Conservation (phyloP, 2,888 invertebrate genomes). For the Himalopsyche kuldschensis region DNA sequence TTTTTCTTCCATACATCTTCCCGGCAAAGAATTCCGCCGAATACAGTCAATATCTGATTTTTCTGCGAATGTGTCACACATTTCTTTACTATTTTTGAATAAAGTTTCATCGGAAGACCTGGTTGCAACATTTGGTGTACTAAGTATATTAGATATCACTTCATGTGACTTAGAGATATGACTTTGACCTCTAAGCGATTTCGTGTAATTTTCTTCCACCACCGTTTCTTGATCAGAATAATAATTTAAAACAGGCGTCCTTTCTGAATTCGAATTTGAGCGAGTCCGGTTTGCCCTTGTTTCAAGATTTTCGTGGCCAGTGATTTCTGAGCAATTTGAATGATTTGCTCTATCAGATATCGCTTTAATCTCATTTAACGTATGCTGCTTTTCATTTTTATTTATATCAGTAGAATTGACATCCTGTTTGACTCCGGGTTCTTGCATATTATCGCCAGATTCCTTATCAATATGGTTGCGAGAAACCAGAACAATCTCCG, state of each 20-base stretch:
- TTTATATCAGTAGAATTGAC: background rate
- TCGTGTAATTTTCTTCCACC: background rate
- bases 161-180: background rate
- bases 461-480: conserved; percentile 22
- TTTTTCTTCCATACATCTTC: conserved; percentile 4
- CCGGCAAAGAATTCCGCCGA: conserved; percentile 29
- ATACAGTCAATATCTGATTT: background rate
- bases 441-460: background rate
- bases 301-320: background rate
- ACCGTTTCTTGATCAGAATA: background rate
- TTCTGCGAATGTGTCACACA: background rate
- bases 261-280: background rate
- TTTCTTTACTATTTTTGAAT: background rate
- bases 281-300: background rate
- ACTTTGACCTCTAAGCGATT: background rate
- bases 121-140: background rate
- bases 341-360: background rate
- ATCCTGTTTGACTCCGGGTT: conserved; percentile 4
- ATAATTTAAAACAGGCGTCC: background rate
- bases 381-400: background rate
- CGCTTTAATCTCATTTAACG: background rate
- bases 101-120: background rate
- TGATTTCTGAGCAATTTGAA: background rate
- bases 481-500: background rate
- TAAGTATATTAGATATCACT: background rate